Conservation (phyloP, 2,888 invertebrate genomes). For the Erebia palarica region DNA sequence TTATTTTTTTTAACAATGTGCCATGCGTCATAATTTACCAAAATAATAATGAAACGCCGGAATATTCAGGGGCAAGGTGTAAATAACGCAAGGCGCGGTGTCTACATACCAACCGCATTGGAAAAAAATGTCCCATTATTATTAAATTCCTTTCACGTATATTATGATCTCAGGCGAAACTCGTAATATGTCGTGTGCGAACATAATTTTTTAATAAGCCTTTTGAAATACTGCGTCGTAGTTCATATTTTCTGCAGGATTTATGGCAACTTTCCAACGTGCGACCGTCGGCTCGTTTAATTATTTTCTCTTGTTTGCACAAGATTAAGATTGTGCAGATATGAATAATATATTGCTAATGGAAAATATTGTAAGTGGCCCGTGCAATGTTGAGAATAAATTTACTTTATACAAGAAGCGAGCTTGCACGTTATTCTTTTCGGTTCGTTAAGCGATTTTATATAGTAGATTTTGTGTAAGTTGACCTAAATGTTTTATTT, state of each 20-base stretch:
- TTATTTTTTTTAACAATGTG: too few relatives aligned
- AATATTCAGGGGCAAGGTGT: conserved; percentile 37
- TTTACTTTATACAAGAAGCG: conserved; percentile 34
- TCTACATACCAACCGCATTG: conserved; percentile 41
- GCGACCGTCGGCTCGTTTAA: conserved; percentile 58
- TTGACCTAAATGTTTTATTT: conserved; percentile 36
- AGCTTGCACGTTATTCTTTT: conserved; percentile 37
- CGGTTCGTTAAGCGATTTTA: conserved; percentile 37
- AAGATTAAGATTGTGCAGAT: conserved; percentile 61
- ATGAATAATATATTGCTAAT: conserved; percentile 57
- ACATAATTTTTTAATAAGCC: conserved; percentile 68
- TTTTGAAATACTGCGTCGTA: conserved; percentile 65
- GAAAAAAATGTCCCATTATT: conserved; percentile 54
- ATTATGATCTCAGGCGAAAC: conserved; percentile 51
- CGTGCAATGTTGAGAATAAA: conserved; percentile 35
- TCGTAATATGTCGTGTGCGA: conserved; percentile 50
- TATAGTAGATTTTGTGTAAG: conserved; percentile 26
- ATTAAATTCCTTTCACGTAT: conserved; percentile 57
- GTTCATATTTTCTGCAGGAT: conserved; percentile 61
- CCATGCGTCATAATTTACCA: not conserved
- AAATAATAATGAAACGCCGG: conserved; percentile 16
- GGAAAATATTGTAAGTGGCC: conserved; percentile 48
- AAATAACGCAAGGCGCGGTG: conserved; percentile 43
- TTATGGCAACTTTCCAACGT: conserved; percentile 59
- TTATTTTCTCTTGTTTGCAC: conserved; percentile 71